Conservation (phyloP, 2,113 vertebrate genomes). For the Protobothrops flavoviridis region DNA sequence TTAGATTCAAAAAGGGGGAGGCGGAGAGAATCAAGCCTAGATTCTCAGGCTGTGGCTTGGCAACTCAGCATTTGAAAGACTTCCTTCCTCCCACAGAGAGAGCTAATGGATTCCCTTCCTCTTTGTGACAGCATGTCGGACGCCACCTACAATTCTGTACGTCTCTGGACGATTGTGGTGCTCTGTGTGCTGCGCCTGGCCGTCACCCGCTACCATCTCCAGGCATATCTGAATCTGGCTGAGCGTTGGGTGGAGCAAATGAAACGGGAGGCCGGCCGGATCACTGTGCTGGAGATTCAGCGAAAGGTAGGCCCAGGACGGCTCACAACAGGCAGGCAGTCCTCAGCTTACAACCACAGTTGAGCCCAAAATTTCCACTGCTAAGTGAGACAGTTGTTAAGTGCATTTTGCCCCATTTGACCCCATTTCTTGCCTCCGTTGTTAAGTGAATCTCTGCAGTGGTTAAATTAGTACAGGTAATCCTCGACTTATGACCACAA, state of each 20-base stretch:
- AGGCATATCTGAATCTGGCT: slow-evolving; percentile 92
- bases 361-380: neutral
- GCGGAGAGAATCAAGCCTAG: neutral
- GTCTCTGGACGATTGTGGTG: slow-evolving; percentile 83
- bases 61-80: neutral
- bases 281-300: slow-evolving; percentile 87
- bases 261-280: slow-evolving; percentile 85
- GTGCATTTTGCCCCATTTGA: neutral
- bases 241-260: slow-evolving; percentile 87
- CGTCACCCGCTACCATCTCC: slow-evolving; percentile 82
- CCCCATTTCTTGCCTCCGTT: neutral
- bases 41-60: neutral
- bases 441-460: neutral
- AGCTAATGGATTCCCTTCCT: neutral
- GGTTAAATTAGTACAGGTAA: neutral
- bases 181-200: slow-evolving; percentile 80
- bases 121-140: slow-evolving; percentile 77
- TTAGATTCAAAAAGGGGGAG: neutral
- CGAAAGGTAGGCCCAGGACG: slow-evolving; percentile 69
- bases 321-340: neutral
- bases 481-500: neutral
- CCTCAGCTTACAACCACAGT: neutral
- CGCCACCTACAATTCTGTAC: slow-evolving; percentile 74
- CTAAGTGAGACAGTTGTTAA: neutral
- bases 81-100: neutral